phyloP scores from a whole-genome alignment of 2,888 invertebrate genomes.

The Drosophila mulleri region DNA sequence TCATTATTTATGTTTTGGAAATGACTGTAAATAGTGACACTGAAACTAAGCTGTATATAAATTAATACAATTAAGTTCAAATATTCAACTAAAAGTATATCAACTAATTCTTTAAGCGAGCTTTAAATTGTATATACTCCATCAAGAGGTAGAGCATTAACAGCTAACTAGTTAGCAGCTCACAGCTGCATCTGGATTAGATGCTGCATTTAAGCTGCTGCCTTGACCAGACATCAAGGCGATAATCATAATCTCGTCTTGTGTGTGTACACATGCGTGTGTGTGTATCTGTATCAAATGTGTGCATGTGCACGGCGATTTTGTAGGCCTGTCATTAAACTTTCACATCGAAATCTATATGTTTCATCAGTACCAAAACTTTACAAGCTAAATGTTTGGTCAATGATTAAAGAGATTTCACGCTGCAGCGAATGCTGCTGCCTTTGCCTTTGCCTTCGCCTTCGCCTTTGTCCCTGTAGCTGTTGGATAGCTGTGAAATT shows the following conservation, averaged over 20 bases:
- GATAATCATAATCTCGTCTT: constrained; percentile 68
- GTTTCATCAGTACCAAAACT: constrained; percentile 62
- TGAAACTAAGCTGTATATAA: background rate
- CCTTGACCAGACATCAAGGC: constrained; percentile 60
- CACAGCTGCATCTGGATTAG: constrained; percentile 74
- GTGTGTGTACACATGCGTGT: background rate
- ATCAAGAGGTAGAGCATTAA: constrained; percentile 18
- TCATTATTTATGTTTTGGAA: background rate
- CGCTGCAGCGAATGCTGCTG: constrained; percentile 47
- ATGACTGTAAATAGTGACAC: background rate
- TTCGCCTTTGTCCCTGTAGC: constrained; percentile 42
- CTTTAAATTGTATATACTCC: constrained; percentile 26
- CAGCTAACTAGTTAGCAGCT: constrained; percentile 53
- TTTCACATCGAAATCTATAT: constrained; percentile 76
- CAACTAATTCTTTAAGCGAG: background rate
- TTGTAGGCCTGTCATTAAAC: constrained; percentile 71
- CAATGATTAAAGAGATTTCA: constrained; percentile 70
- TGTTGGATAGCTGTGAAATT: constrained; percentile 59
- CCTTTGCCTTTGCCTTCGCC: constrained; percentile 9
- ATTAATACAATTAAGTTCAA: background rate
- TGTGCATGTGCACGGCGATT: constrained; percentile 18
- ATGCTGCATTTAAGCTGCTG: constrained; percentile 46
- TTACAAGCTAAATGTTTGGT: constrained; percentile 45
- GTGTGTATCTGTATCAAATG: background rate
- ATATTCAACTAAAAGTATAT: no score